Evolutionary conservation across 2,888 invertebrate genomes (phyloP).

Genomic region (Ceratothoa steindachneri): DNA sequence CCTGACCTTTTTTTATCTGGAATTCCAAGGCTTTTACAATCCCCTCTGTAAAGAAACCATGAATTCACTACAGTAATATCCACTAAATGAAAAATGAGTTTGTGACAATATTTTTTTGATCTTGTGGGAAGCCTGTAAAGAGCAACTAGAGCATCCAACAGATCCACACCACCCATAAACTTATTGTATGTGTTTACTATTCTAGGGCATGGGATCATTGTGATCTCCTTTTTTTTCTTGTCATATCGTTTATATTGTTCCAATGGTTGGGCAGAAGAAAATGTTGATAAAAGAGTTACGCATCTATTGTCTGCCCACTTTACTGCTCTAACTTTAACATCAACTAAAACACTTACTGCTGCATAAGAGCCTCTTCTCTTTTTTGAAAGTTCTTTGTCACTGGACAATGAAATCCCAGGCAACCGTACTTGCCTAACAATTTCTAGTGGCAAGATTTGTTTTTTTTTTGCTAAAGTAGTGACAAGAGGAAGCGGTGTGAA

Average conservation of each 20-base stretch:
- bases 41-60: conserved; percentile 6
- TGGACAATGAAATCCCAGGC: neutral
- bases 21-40: conserved; percentile 12
- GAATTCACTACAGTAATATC: conserved; percentile 16
- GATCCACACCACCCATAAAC: conserved; percentile 51
- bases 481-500: neutral
- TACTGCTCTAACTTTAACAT: neutral
- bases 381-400: neutral
- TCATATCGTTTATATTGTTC: neutral
- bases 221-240: neutral
- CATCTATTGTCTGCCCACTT: neutral
- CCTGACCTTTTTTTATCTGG: conserved; percentile 14
- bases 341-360: neutral
- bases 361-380: neutral
- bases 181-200: conserved; percentile 45
- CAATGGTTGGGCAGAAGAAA: neutral
- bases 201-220: conserved; percentile 19
- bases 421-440: neutral
- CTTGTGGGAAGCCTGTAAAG: conserved; percentile 18
- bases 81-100: neutral
- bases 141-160: neutral
- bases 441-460: neutral
- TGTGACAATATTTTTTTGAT: conserved; percentile 22
- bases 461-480: neutral
- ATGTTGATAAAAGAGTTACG: neutral